A percentile compares a stretch with the other conserved stretches of the same genome.
phyloP scores from a whole-genome alignment of 2,888 invertebrate genomes.

The Perizoma affinitatum region DNA sequence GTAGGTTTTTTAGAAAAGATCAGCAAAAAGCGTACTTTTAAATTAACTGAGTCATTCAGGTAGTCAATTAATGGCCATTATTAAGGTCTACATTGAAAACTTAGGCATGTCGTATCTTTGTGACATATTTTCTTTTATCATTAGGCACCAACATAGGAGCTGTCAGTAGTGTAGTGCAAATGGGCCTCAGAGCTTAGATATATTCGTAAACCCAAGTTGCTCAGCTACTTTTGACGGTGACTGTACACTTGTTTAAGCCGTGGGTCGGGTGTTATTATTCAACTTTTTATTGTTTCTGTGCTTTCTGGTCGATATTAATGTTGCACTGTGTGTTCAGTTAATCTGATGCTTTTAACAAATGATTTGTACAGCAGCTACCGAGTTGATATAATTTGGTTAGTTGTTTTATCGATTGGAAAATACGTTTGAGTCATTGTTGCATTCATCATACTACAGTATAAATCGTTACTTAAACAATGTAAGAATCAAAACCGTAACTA shows the following conservation, averaged over 20 bases:
- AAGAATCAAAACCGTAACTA: no score
- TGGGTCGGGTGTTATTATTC: slow-evolving; percentile 73
- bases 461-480: no score
- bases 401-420: slow-evolving; percentile 26
- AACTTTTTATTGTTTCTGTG: slow-evolving; percentile 73
- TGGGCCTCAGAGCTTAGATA: not conserved
- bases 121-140: no score
- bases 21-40: no score
- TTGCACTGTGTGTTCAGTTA: slow-evolving; percentile 46
- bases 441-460: not conserved
- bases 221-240: slow-evolving; percentile 17
- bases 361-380: slow-evolving; percentile 49
- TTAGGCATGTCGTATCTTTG: no score
- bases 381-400: slow-evolving; percentile 56
- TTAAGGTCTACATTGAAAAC: no score
- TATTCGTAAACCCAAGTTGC: slow-evolving; percentile 7
- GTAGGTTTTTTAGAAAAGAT: no score
- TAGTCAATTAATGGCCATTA: no score
- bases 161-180: no score
- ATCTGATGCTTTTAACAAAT: slow-evolving; percentile 51
- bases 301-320: slow-evolving; percentile 63
- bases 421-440: slow-evolving; percentile 3
- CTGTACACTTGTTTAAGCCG: slow-evolving; percentile 32
- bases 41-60: no score
- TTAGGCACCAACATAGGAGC: no score